Evolutionary conservation across 2,113 vertebrate species (phyloP).

Genomic region (Stomatorhinus ivindoensis): DNA sequence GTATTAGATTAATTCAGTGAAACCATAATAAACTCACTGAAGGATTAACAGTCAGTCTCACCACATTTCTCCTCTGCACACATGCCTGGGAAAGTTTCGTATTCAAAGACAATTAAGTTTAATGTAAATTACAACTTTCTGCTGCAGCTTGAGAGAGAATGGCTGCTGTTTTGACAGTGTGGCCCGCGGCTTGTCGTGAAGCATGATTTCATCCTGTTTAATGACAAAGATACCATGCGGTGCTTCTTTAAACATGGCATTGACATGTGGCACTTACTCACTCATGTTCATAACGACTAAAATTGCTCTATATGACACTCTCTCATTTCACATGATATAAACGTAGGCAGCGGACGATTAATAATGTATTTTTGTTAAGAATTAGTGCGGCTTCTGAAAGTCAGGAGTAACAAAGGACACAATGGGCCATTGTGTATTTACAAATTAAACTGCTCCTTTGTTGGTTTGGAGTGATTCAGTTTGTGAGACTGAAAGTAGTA

Average conservation of each 20-base stretch:
- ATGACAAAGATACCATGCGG: constrained; percentile 77
- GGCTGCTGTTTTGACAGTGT: constrained; percentile 66
- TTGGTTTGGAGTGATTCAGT: constrained; percentile 62
- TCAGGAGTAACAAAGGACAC: constrained; percentile 60
- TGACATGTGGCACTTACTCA: constrained; percentile 73
- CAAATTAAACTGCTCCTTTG: constrained; percentile 58
- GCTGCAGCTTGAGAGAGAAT: constrained; percentile 35
- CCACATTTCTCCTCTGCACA: background rate
- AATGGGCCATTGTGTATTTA: constrained; percentile 63
- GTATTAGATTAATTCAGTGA: background rate
- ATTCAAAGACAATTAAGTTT: constrained; percentile 71
- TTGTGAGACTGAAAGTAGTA: constrained; percentile 53
- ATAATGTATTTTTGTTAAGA: constrained; percentile 53
- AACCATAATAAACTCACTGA: background rate
- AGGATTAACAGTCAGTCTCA: background rate
- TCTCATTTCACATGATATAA: constrained; percentile 61
- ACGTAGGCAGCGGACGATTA: constrained; percentile 60
- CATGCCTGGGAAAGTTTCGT: constrained; percentile 53
- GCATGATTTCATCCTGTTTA: constrained; percentile 59
- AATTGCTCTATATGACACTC: constrained; percentile 60
- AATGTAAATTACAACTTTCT: constrained; percentile 67
- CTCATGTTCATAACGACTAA: constrained; percentile 64
- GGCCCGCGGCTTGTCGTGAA: constrained; percentile 53
- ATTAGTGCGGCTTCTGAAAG: constrained; percentile 51
- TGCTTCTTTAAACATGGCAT: constrained; percentile 70